A percentile compares a stretch with the other conserved stretches of the same genome.
Conservation (phyloP, 1,140 invertebrate species). For the Drosophila cardini region DNA sequence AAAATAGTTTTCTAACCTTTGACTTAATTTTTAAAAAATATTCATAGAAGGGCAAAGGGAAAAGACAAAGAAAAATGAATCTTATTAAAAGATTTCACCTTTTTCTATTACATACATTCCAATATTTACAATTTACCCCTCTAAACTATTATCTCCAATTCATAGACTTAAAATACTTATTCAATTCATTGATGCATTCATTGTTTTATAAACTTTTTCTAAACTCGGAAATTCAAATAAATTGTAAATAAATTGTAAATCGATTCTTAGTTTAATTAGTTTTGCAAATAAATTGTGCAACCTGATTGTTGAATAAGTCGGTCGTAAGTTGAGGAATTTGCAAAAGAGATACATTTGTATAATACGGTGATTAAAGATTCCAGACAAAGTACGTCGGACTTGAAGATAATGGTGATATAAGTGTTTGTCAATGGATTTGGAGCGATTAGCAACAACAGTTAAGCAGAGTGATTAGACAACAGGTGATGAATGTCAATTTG, state of each 20-base stretch:
- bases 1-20: no score
- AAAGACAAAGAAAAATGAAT: no score
- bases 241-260: background rate
- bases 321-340: background rate
- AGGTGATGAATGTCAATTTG: conserved; percentile 29
- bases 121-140: no score
- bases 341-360: background rate
- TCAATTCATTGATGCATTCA: no score
- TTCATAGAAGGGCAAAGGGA: no score
- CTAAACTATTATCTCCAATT: no score
- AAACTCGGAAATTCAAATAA: no score
- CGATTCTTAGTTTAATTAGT: background rate
- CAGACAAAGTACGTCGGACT: background rate
- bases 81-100: no score
- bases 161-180: no score
- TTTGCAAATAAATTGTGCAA: conserved; percentile 13
- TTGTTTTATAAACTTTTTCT: no score
- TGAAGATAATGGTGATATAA: background rate
- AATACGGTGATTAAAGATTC: background rate
- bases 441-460: conserved; percentile 40
- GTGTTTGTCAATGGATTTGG: background rate
- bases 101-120: no score
- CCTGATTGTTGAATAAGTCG: background rate
- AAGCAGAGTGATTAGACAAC: conserved; percentile 36
- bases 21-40: no score